phyloP scores from a whole-genome alignment of 2,888 invertebrate genomes.

The Linyphia triangularis region DNA sequence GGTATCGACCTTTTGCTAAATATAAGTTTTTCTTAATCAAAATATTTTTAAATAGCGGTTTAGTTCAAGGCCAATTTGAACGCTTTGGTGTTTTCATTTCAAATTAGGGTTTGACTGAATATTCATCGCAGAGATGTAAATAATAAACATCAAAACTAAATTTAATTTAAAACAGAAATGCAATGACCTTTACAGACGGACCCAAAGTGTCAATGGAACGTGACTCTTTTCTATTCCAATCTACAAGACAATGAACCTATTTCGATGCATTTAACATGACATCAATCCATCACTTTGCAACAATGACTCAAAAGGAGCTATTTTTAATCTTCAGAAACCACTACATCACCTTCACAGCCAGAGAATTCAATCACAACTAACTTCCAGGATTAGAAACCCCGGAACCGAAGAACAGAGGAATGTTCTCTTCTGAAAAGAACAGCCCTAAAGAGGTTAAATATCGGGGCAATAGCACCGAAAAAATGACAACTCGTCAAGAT shows the following conservation, averaged over 20 bases:
- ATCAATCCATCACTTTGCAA: conserved; percentile 56
- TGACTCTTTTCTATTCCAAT: not conserved
- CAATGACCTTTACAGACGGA: conserved; percentile 19
- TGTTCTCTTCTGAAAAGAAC: not conserved
- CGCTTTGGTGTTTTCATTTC: not conserved
- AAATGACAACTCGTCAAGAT: conserved; percentile 39
- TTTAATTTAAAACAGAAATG: not conserved
- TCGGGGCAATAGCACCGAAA: conserved; percentile 2
- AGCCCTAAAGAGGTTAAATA: conserved; percentile 41
- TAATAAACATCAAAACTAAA: not conserved
- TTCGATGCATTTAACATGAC: conserved; percentile 35
- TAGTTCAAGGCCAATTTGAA: not conserved
- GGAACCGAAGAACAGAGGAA: conserved; percentile 32
- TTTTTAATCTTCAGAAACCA: conserved; percentile 45
- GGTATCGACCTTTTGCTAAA: no score
- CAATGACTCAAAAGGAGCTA: conserved; percentile 46
- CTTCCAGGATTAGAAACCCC: conserved; percentile 33
- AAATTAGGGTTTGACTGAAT: not conserved
- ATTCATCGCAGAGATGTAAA: not conserved
- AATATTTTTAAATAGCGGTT: no score
- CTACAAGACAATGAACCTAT: conserved; percentile 21
- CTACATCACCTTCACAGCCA: conserved; percentile 2
- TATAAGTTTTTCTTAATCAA: no score
- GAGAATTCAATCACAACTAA: conserved; percentile 31
- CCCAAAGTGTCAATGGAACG: conserved; percentile 25